Base-by-base conservation (phyloP, 2,888 invertebrate species). In the Gisinianus flammeolus region DNA sequence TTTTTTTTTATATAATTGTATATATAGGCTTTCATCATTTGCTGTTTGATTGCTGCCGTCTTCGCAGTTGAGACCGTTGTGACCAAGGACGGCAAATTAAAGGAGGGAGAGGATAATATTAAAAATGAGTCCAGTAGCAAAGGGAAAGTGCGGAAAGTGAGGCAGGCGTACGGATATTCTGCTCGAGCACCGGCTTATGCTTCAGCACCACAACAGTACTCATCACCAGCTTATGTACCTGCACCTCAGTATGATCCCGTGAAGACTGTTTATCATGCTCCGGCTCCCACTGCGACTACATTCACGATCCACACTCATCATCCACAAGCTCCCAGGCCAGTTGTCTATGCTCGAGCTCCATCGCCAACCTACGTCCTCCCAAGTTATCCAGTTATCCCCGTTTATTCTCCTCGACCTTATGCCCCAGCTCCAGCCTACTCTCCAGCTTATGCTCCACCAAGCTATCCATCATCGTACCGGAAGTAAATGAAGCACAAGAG, bases 201-300 rank as follows among this genome's bases (percentile, higher is more conserved):
- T 26, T 28, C 8, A 30, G 10, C 28, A 19, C 16, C 24, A 5
- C 68, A 28, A 31, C 22, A 31, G 19, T 1, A 4, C 12, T 31
- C 69, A 24, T 26, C 72, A 2, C 68, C 52, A 31, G 44, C 76
- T 24, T 24, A 30, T n/a, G 24, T 28, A 8, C 10, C 56, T 28
- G 56, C 56, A 10, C 56, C 71, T 19, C 12, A 54, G 4, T 35
- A 35, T 35, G 6, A 6, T 58, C 24, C 30, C 24, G 26, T 22
- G 16, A 22, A 52, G 16, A 70, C 70, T 24, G 68, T 76, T 33
- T 76, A 70, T 62, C 76, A 76, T n/a, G 76, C 76, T 4, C 76
- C 76, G 12, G 62, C 70, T 19, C 76, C 76, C 4, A 76, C 76
- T 24, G 70, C 70, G 76, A 76, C 76, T 62, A 76, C 76, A 2